Conservation (phyloP, 2,113 vertebrate species). For the Panthera tigris region DNA sequence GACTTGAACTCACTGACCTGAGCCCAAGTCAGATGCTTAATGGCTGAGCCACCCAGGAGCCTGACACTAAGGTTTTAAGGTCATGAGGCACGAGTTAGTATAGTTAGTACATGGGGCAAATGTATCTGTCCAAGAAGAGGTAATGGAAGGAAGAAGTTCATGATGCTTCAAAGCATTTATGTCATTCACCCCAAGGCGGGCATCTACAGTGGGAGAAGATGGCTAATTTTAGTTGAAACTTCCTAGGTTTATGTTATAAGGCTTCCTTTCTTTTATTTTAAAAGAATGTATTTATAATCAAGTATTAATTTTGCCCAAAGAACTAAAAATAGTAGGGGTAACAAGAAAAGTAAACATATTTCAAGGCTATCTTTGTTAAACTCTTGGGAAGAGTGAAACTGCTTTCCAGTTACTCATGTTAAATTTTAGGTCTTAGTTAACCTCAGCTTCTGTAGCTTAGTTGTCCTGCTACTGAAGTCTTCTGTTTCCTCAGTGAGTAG, state of each 20-base stretch:
- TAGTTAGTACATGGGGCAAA: not conserved
- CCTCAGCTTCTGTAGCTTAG: not conserved
- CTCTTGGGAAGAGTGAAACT: not conserved
- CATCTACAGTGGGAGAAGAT: not conserved
- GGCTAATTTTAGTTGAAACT: not conserved
- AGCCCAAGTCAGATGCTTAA: no score
- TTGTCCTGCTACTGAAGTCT: not conserved
- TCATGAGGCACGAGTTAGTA: not conserved
- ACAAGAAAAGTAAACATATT: constrained; percentile 2
- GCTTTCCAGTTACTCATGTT: not conserved
- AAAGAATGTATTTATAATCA: not conserved
- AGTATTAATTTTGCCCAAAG: not conserved
- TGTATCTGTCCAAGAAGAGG: not conserved
- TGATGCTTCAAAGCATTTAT: not conserved
- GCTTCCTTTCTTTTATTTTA: constrained; percentile 1
- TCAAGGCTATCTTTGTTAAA: not conserved
- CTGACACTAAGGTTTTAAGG: not conserved
- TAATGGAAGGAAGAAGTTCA: not conserved
- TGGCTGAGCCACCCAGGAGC: no score
- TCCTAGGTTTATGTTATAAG: not conserved
- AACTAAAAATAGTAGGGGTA: constrained; percentile 28
- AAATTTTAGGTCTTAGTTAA: constrained; percentile 24
- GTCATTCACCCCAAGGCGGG: not conserved
- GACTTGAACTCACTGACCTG: no score
- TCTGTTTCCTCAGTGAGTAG: not conserved